phyloP scores from a whole-genome alignment of 2,888 invertebrate species.

The Morpho helenor region DNA sequence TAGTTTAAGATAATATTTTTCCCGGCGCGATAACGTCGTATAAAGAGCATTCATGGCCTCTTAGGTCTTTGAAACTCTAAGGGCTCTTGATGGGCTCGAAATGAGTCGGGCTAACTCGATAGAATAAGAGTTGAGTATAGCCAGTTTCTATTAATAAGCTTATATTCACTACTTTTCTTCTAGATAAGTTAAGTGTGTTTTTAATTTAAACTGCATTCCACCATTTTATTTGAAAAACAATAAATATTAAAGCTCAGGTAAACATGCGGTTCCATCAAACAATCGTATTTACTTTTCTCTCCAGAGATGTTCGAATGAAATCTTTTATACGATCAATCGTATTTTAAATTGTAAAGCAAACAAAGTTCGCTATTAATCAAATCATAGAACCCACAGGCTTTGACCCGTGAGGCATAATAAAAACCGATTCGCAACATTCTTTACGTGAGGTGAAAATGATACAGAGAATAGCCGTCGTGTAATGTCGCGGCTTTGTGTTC shows the following conservation, averaged over 20 bases:
- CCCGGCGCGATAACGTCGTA: too few species aligned
- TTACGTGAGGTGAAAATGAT: conserved; percentile 71
- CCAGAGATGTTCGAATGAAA: conserved; percentile 37
- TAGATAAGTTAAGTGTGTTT: too few species aligned
- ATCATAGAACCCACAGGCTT: conserved; percentile 42
- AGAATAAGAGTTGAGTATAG: too few species aligned
- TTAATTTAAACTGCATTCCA: too few species aligned
- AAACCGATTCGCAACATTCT: conserved; percentile 59
- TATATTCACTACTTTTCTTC: too few species aligned
- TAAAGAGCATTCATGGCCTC: too few species aligned
- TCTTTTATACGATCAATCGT: conserved; percentile 37
- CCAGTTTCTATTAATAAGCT: too few species aligned
- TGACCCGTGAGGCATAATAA: conserved; percentile 62
- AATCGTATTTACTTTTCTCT: conserved; percentile 47
- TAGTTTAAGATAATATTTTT: too few species aligned
- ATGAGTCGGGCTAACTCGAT: too few species aligned
- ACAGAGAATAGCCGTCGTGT: conserved; percentile 65
- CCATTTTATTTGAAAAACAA: too few species aligned
- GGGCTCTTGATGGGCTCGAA: too few species aligned
- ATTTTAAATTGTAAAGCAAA: conserved; percentile 52
- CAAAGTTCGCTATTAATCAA: conserved; percentile 65
- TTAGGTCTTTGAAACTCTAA: too few species aligned
- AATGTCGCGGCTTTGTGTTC: conserved; percentile 55
- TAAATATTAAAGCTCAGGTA: not conserved
- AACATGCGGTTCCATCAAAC: conserved; percentile 12